Base-by-base conservation (phyloP, 2,113 vertebrate genomes). In the Zingel zingel region DNA sequence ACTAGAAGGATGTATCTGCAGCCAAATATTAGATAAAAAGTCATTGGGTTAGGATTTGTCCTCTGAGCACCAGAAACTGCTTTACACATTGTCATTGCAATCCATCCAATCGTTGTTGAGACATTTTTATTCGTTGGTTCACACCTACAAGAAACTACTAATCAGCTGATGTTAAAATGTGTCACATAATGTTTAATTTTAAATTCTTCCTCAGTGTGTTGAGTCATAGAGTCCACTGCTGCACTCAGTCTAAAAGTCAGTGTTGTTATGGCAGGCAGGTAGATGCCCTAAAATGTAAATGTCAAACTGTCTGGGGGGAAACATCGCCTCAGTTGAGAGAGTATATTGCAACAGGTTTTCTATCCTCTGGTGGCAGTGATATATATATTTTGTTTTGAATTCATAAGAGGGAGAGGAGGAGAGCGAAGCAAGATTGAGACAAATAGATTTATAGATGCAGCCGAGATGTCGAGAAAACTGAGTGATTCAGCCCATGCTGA, bases 281-380 rank as follows among this genome's bases (percentile, higher is more conserved):
- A 75, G 59, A 54, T 3, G 58, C 45, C 25, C 58, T 53, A 6
- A 87, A 83, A 75, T 64, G 58, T 56, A 75, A 86, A 83, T 83
- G 66, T 67, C 80, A 79, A 7, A 62, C 57, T 15, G 75, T 83
- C 74, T 53, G 51, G 74, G 18, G 43, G 66, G 23, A 72, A 74
- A 47, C 73, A 65, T 48, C 5, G 39, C 56, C 48, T 51, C 50
- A 71, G 59, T 9, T 45, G 66, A 81, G 45, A 14, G 78, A 58
- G 45, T 56, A 15, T 12, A 71, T 75, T 15, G 23, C 63, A 59
- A 18, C 70, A 67, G 54, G n/a, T 45, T 57, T 23, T 45, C 30
- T 18, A 14, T 71, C 85, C 71, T 62, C 53, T 10, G 59, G 45
- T 54, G 51, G 45, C 65, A 23, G 33, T n/a, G 68, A 47, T 9